Percentiles rank a stretch among this genome's conserved stretches.
These are phyloP conservation scores for Engraulis encrasicolus DNA, from an alignment of 2,113 vertebrate species.

Conservation along the genomic window DNA sequence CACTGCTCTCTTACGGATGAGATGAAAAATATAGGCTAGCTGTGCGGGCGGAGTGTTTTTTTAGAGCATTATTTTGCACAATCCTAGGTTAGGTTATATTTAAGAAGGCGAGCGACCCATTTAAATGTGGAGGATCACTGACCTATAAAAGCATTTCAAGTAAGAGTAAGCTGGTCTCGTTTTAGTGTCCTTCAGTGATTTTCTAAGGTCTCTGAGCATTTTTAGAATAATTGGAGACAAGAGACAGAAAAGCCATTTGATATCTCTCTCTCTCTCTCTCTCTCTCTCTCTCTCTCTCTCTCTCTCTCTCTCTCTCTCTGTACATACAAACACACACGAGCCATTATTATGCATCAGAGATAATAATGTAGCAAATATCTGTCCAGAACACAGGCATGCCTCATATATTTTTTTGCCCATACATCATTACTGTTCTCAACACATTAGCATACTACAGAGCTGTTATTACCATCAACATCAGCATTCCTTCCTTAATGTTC, in stretches of 20 bases:
- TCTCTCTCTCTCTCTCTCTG: background rate
- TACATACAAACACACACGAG: background rate
- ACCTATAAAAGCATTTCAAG: slow-evolving; percentile 40
- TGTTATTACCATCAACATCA: too few relatives aligned
- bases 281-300: too few relatives aligned
- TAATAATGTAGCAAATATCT: too few relatives aligned
- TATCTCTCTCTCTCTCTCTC: too few relatives aligned
- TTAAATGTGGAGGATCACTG: slow-evolving; percentile 40
- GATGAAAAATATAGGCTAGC: background rate
- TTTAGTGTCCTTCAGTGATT: slow-evolving; percentile 26
- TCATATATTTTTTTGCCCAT: too few relatives aligned
- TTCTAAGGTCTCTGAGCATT: slow-evolving; percentile 12
- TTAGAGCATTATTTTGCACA: background rate
- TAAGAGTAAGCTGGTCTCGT: slow-evolving; percentile 19
- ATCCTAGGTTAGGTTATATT: slow-evolving; percentile 5
- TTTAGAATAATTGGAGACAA: slow-evolving; percentile 1
- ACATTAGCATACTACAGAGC: too few relatives aligned
- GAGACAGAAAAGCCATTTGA: background rate
- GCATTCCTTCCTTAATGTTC: too few relatives aligned
- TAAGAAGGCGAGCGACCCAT: slow-evolving; percentile 36
- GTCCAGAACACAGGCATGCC: too few relatives aligned
- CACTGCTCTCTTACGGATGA: too few relatives aligned
- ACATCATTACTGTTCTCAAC: too few relatives aligned
- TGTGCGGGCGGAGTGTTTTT: too few relatives aligned
- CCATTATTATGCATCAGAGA: too few relatives aligned